These are phyloP conservation scores for Pelodiscus sinensis DNA, from an alignment of 2,113 vertebrate species.

Conservation along the genomic window DNA sequence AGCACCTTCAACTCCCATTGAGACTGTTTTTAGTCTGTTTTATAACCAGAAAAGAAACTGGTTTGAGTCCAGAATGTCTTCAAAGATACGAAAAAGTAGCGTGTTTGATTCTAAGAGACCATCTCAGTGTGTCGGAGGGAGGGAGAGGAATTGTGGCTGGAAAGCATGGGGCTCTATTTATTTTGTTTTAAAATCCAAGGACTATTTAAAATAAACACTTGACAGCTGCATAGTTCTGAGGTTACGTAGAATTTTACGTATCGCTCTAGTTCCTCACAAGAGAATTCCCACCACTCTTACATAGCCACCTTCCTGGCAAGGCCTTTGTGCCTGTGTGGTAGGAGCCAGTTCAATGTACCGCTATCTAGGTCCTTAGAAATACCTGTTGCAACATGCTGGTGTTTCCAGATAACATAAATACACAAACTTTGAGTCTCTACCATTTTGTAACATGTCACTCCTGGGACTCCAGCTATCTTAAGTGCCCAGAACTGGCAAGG, in stretches of 20 bases:
- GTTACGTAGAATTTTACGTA: too few species aligned
- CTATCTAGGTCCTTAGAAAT: background rate
- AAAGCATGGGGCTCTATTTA: background rate
- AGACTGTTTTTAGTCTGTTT: background rate
- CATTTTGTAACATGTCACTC: background rate
- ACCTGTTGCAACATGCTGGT: background rate
- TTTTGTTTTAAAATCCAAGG: background rate
- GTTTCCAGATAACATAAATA: background rate
- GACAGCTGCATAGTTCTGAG: background rate
- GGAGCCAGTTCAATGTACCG: background rate
- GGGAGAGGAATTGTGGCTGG: background rate
- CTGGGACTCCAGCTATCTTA: rapidly evolving
- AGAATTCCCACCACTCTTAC: background rate
- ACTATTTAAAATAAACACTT: background rate
- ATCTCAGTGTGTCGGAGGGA: rapidly evolving
- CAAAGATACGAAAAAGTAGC: background rate
- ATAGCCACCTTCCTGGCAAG: background rate
- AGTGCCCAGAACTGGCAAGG: background rate
- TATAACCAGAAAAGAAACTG: background rate
- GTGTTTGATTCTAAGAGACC: background rate
- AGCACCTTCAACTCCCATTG: background rate
- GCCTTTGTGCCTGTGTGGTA: rapidly evolving
- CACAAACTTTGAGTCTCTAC: background rate
- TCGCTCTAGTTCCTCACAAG: too few species aligned
- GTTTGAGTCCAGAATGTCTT: background rate